A percentile compares a stretch with the other conserved stretches of the same genome.
Conservation (phyloP, 2,113 vertebrate species). For the Alligator mississippiensis region DNA sequence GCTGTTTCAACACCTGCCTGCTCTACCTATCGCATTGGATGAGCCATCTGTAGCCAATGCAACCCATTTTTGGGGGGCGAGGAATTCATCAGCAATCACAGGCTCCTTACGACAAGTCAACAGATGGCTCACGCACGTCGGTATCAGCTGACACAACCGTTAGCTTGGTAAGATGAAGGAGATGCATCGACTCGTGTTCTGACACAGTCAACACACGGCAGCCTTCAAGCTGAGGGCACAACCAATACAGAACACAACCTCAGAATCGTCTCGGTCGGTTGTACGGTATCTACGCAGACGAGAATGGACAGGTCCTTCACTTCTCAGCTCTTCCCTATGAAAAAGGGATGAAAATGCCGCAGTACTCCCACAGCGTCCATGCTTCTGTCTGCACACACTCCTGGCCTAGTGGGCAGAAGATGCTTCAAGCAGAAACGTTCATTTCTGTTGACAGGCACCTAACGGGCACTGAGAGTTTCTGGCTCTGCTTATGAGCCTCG, state of each 20-base stretch:
- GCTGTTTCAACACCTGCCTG: conserved; percentile 73
- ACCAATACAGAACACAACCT: background rate
- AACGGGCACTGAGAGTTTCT: background rate
- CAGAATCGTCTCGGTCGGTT: background rate
- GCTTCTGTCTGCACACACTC: background rate
- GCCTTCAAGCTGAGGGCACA: background rate
- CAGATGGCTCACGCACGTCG: conserved; percentile 51
- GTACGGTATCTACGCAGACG: background rate
- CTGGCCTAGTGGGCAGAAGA: background rate
- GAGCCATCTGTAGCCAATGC: conserved; percentile 67
- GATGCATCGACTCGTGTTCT: background rate
- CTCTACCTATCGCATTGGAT: background rate
- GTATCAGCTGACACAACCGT: background rate
- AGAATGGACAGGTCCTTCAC: background rate
- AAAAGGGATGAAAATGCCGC: background rate
- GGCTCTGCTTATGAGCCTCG: background rate
- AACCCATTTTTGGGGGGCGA: conserved; percentile 36
- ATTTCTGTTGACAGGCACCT: background rate
- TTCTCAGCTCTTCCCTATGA: background rate
- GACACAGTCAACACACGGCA: background rate
- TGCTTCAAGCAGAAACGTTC: background rate
- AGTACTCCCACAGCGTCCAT: background rate
- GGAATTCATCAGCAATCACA: conserved; percentile 60
- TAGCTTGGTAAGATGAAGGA: conserved; percentile 11
- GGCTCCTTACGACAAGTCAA: conserved; percentile 45